Percentiles rank a stretch among this genome's conserved stretches.
These are phyloP conservation scores for Spatula clypeata DNA, from an alignment of 2,797 vertebrate species.

Conservation along the genomic window DNA sequence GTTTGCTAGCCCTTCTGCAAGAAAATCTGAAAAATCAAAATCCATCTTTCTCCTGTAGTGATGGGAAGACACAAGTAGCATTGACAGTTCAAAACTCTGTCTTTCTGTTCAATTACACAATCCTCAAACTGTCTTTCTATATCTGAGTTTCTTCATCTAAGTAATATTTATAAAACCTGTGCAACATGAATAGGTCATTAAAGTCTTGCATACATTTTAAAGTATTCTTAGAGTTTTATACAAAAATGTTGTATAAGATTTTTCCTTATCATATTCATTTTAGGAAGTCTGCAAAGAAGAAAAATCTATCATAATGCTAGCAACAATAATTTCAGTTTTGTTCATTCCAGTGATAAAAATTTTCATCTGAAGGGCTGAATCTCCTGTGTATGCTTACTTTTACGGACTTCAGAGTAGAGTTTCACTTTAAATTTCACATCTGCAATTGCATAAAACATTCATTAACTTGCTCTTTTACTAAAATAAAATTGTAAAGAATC, in stretches of 20 bases:
- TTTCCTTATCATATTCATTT: neutral
- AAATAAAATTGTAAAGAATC: neutral
- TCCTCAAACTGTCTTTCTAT: neutral
- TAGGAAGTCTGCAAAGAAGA: neutral
- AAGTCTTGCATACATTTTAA: neutral
- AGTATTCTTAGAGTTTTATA: neutral
- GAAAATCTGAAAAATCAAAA: neutral
- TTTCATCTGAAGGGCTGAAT: neutral
- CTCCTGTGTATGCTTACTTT: neutral
- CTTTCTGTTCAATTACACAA: neutral
- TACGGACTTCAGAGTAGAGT: neutral
- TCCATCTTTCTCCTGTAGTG: neutral
- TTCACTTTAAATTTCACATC: neutral
- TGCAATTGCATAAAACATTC: neutral
- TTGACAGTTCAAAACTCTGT: neutral
- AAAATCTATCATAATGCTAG: neutral
- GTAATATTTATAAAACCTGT: accelerated
- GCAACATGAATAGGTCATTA: neutral
- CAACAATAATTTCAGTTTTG: neutral
- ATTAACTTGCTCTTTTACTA: neutral
- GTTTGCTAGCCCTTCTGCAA: neutral
- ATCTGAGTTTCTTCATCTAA: neutral
- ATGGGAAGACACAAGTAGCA: neutral
- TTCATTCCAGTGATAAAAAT: neutral
- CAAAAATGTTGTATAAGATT: neutral